Conservation (phyloP, 1,140 invertebrate genomes). For the Drosophila repletoides region DNA sequence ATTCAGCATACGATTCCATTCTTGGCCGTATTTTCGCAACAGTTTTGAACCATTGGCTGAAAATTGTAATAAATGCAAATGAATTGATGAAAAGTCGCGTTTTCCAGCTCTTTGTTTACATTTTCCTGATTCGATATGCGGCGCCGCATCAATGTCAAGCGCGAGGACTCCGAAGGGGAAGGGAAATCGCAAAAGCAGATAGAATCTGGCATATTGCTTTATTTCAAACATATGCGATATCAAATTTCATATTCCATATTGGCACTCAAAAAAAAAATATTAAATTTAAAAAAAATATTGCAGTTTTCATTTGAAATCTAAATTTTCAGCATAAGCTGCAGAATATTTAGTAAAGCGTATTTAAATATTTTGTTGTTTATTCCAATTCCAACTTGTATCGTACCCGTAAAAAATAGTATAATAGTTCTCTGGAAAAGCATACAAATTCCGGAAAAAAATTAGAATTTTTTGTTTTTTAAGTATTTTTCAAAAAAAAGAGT, state of each 20-base stretch:
- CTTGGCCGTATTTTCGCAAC: conserved; percentile 45
- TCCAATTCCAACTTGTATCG: too few relatives aligned
- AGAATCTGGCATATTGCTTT: background rate
- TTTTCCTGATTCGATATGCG: conserved; percentile 56
- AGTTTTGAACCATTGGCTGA: conserved; percentile 18
- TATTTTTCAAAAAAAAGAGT: too few relatives aligned
- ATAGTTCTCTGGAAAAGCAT: too few relatives aligned
- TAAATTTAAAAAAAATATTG: too few relatives aligned
- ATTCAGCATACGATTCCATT: conserved; percentile 62
- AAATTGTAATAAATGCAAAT: conserved; percentile 70
- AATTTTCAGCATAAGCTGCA: background rate
- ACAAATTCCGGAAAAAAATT: too few relatives aligned
- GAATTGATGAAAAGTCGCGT: conserved; percentile 69
- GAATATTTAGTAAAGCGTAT: background rate
- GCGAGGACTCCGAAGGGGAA: background rate
- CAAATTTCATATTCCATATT: conserved; percentile 4
- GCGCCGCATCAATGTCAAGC: conserved; percentile 68
- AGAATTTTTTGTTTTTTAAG: too few relatives aligned
- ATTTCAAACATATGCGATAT: background rate
- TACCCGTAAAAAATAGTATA: too few relatives aligned
- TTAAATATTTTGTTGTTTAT: background rate
- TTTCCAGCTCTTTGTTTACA: conserved; percentile 69
- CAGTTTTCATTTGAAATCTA: background rate
- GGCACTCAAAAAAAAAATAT: too few relatives aligned
- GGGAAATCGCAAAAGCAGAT: background rate